Evolutionary conservation across 2,797 vertebrate species (phyloP).

Genomic region (Coregonus suidteri): DNA sequence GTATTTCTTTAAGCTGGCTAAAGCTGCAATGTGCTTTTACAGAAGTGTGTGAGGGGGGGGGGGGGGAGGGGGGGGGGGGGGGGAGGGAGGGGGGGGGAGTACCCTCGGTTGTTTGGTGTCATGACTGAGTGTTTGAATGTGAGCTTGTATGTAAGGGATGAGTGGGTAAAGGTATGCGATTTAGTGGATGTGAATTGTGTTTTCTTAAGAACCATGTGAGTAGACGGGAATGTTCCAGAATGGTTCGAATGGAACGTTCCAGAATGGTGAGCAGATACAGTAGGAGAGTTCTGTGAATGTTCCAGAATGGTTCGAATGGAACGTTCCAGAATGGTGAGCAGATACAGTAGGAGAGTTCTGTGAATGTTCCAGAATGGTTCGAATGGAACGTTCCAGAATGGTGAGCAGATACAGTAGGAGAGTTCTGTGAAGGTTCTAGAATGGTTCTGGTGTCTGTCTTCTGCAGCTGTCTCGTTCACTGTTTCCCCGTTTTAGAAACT

Average conservation of each 20-base stretch:
- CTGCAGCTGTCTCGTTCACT: slow-evolving; percentile 46
- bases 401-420: not conserved
- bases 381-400: no score
- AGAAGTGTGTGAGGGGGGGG: not conserved
- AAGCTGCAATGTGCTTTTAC: not conserved
- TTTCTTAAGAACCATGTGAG: no score
- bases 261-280: no score
- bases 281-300: no score
- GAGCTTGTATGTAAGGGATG: no score
- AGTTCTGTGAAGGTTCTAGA: slow-evolving; percentile 9
- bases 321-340: no score
- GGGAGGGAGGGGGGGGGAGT: fast-evolving
- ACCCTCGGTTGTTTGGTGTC: no score
- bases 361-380: not conserved
- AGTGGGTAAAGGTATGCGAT: no score
- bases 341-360: no score
- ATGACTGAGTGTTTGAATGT: not conserved
- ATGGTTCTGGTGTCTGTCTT: slow-evolving; percentile 15
- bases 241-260: not conserved
- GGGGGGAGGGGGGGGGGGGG: no score
- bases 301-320: slow-evolving; percentile 1
- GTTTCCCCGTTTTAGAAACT: slow-evolving; percentile 47
- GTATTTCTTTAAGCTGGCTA: slow-evolving; percentile 26
- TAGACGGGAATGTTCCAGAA: not conserved
- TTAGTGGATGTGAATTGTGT: no score